Evolutionary conservation across 2,113 vertebrate genomes (phyloP).

Genomic region (Hemiprocne comata): DNA sequence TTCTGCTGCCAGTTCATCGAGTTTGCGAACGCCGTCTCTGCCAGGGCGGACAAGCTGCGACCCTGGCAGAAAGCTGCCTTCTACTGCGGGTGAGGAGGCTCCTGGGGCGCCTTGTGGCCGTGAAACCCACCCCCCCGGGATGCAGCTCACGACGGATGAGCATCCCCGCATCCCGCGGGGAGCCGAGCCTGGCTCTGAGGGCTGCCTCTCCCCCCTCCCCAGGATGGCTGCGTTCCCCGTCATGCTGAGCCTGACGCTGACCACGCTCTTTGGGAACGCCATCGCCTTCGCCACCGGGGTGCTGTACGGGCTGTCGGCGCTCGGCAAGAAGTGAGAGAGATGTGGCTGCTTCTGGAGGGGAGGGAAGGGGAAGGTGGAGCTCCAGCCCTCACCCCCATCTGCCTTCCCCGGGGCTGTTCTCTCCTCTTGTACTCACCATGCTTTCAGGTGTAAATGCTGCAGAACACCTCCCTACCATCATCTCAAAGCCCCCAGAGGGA

Average conservation of each 20-base stretch:
- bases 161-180: accelerated
- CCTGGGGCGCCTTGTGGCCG: neutral
- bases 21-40: conserved; percentile 86
- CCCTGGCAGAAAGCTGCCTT: conserved; percentile 94
- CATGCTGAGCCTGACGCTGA: conserved; percentile 87
- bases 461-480: neutral
- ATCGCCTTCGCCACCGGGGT: conserved; percentile 93
- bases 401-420: neutral
- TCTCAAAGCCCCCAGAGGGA: neutral
- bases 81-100: conserved; percentile 90
- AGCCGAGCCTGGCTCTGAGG: neutral
- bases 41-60: conserved; percentile 83
- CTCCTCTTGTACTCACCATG: accelerated
- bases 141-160: neutral
- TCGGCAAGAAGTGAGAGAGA: conserved; percentile 90
- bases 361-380: neutral
- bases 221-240: conserved; percentile 92
- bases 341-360: neutral
- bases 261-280: conserved; percentile 91
- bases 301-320: conserved; percentile 90
- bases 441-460: neutral
- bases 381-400: neutral
- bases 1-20: conserved; percentile 98
- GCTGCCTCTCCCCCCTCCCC: neutral
- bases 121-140: too few species aligned